Percentiles rank a stretch among this genome's conserved stretches.
These are phyloP conservation scores for Nanorana parkeri DNA, from an alignment of 2,113 vertebrate species.

Conservation along the genomic window DNA sequence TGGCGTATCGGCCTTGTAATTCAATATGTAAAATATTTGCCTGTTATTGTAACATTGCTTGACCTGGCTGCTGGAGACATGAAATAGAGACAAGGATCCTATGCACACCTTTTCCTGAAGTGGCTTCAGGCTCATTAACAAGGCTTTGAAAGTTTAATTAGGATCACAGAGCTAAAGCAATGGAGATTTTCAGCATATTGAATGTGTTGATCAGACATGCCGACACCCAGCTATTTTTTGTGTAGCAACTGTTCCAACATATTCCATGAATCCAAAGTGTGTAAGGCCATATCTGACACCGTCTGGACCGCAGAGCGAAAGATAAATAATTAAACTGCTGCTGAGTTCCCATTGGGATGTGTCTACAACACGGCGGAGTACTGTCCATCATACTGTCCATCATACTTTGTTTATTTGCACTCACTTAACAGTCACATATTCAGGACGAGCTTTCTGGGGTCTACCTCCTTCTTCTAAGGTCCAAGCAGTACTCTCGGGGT, in stretches of 20 bases:
- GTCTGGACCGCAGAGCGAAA: not conserved
- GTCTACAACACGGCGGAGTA: no score
- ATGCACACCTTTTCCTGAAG: not conserved
- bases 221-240: conserved; percentile 43
- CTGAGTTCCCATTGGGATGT: not conserved
- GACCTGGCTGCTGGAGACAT: conserved; percentile 18
- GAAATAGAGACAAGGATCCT: not conserved
- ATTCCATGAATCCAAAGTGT: conserved; percentile 37
- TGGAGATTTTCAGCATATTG: not conserved
- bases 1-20: not conserved
- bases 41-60: conserved; percentile 7
- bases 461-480: no score
- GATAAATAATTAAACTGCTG: not conserved
- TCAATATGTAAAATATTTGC: not conserved
- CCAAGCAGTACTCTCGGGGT: no score
- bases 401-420: no score
- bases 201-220: conserved; percentile 37
- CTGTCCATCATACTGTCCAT: no score
- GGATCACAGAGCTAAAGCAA: not conserved
- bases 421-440: no score
- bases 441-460: no score
- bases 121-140: conserved; percentile 3
- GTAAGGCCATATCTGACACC: not conserved
- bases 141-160: not conserved
- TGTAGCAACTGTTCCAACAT: conserved; percentile 42